Conservation (phyloP, 1,140 invertebrate species). For the Caligus rogercresseyi region DNA sequence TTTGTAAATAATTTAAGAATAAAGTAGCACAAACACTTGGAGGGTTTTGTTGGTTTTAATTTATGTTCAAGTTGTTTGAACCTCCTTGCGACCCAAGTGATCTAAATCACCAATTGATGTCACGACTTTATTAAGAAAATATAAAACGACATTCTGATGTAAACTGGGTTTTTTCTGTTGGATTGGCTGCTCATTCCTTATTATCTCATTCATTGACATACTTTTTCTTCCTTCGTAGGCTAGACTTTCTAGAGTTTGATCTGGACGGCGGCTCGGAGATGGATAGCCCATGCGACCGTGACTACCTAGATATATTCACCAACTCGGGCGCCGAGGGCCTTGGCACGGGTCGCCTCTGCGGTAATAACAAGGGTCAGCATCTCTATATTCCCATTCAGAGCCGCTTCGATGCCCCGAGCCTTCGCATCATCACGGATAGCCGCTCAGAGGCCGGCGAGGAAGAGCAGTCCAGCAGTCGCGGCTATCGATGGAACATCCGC, state of each 20-base stretch:
- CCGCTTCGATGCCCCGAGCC: not conserved
- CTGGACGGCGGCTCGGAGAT: not conserved
- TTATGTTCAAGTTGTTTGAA: no score
- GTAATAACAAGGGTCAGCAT: constrained; percentile 7
- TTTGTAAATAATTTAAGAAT: no score
- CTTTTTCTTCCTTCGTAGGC: not conserved
- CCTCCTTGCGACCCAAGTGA: no score
- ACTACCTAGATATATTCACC: not conserved
- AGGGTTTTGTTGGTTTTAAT: no score
- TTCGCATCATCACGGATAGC: not conserved
- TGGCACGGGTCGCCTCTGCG: not conserved
- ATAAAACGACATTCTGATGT: no score
- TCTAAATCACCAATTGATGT: no score
- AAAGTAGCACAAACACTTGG: no score
- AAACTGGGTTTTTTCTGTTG: no score
- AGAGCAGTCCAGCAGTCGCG: not conserved
- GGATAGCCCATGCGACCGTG: not conserved
- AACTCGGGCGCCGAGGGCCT: not conserved
- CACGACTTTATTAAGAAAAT: no score
- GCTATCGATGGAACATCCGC: not conserved
- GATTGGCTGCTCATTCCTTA: no score
- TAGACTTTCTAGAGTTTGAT: constrained; percentile 10
- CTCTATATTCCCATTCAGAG: not conserved
- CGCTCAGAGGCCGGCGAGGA: no score
- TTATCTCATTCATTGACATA: no score